Base-by-base conservation (phyloP, 2,888 invertebrate species). In the Drosophila quinaria region DNA sequence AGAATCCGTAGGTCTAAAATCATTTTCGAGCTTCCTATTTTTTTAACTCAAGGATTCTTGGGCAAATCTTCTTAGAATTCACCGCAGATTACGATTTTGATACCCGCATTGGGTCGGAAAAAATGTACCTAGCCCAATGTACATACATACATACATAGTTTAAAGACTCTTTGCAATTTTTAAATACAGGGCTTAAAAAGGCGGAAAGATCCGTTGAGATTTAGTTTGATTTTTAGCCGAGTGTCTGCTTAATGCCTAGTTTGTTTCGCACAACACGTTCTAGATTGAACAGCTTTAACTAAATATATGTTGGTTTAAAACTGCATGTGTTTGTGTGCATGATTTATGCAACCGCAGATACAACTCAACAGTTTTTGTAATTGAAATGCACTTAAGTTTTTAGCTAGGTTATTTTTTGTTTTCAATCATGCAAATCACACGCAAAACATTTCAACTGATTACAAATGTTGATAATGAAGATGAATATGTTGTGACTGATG, bases 331-430 rank as follows among this genome's bases (percentile, higher is more conserved):
- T 47, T 44, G 50, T 37, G 42, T 65, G 54, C 60, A 67, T 81
- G 85, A 87, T 80, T 87, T 83, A 87, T 82, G 82, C 83, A 81
- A 66, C 52, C 65, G 60, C 68, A 64, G 56, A 76, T 69, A 46
- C 71, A 67, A 42, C 39, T 25, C 56, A 55, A 62, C 37, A 64
- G 49, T 60, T 62, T 66, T 74, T 83, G 64, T 88, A 85, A 89
- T 89, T 87, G 84, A 85, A 85, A 77, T 86, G 78, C 83, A 84
- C 88, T 84, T 80, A 86, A 81, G 77, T 79, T 74, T 79, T 86
- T 83, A 85, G 66, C 47, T 47, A 17, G 17, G 35, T 37, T 56
- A 17, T 29, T 29, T 25, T 22, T 25, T 35, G 13, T 25, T 31
- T 39, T 17, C 49, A 56, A 58, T 58, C 51, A 44, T 61, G 33